These are phyloP conservation scores for Gambusia holbrooki DNA, from an alignment of 2,113 vertebrate genomes.

Conservation along the genomic window DNA sequence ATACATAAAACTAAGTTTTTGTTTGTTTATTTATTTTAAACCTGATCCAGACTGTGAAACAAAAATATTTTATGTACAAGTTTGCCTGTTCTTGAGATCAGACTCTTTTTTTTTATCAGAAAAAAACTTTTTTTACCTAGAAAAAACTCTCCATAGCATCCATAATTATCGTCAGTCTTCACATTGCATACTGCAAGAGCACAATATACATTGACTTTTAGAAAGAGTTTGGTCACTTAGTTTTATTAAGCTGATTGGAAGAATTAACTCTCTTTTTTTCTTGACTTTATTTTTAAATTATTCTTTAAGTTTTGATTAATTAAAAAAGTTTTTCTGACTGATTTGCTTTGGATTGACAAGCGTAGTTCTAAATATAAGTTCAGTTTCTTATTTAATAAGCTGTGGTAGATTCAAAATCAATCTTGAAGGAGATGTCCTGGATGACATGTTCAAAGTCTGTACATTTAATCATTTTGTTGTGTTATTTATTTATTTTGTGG, in stretches of 20 bases:
- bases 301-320: not conserved
- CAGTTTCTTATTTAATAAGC: not conserved
- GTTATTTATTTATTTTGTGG: not conserved
- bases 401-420: slow-evolving; percentile 48
- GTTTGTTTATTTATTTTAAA: no score
- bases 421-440: slow-evolving; percentile 53
- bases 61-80: not conserved
- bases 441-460: slow-evolving; percentile 69
- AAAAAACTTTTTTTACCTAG: no score
- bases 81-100: no score
- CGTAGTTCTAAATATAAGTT: not conserved
- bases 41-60: no score
- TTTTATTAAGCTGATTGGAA: not conserved
- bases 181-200: not conserved
- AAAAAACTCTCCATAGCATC: not conserved
- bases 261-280: not conserved
- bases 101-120: no score
- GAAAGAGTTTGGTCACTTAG: not conserved
- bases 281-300: not conserved
- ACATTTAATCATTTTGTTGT: slow-evolving; percentile 71
- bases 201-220: not conserved
- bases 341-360: not conserved
- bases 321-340: not conserved
- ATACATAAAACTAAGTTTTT: not conserved
- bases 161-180: not conserved